A percentile compares a stretch with the other conserved stretches of the same genome.
Evolutionary conservation across 2,113 vertebrate genomes (phyloP).

Genomic region (Grammomys surdaster): DNA sequence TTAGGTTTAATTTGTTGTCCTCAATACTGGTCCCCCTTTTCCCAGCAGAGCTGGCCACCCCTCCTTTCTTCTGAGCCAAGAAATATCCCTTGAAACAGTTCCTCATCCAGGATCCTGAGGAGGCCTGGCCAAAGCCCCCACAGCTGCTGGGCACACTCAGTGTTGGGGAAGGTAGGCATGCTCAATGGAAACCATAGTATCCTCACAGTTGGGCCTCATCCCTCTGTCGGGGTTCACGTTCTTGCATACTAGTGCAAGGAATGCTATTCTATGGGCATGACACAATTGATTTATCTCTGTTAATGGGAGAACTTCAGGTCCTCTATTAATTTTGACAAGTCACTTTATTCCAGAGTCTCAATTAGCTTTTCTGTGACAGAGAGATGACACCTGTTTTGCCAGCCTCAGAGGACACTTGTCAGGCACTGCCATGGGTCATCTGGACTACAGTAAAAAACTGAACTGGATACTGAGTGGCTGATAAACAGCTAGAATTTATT

Average conservation of each 20-base stretch:
- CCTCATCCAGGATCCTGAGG: neutral
- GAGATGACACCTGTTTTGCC: neutral
- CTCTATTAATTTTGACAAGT: neutral
- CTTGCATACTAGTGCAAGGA: neutral
- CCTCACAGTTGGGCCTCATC: no score
- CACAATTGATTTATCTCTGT: neutral
- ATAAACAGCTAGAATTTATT: neutral
- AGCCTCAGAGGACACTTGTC: neutral
- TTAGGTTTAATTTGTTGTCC: constrained; percentile 81
- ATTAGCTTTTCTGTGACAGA: neutral
- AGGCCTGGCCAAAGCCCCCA: neutral
- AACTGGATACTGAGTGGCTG: neutral
- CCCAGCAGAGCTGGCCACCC: constrained; percentile 32
- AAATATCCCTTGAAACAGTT: neutral
- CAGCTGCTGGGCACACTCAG: neutral
- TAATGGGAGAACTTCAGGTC: neutral
- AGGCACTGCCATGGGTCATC: neutral
- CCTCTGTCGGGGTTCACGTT: neutral
- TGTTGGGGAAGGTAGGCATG: fast-evolving
- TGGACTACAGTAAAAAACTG: neutral
- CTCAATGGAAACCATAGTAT: fast-evolving
- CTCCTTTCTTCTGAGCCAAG: neutral
- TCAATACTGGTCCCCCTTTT: constrained; percentile 50
- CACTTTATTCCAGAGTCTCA: constrained; percentile 18
- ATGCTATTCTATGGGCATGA: neutral